Evolutionary conservation across 2,113 vertebrate genomes (phyloP), one percentile per base, ranked within the genome.

Genomic region (Ranitomeya imitator): DNA sequence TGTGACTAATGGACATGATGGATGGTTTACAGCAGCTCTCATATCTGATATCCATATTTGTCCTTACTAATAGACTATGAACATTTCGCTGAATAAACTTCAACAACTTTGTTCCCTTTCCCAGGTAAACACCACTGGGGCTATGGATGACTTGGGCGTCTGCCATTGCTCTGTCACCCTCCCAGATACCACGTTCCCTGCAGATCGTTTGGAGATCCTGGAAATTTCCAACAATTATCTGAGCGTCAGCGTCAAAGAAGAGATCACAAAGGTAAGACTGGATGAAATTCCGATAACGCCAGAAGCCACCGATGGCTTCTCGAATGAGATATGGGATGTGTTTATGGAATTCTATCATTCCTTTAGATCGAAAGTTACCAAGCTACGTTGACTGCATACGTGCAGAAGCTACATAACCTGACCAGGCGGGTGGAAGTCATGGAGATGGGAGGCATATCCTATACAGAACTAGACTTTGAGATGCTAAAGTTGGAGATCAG

Each of bases 361-460:
- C 55, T 51, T 21, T 21, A 89, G 87, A 79, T 89, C 45, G 23
- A 78, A 79, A 79, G 61, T 51, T 89, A 89, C 45, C 59, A 89
- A 55, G 71, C 26, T 23, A 51, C 87, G 16, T 55, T 89, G 73
- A 85, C 60, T 51, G 87, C 12, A 21, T 85, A 78, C 52, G 0
- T 79, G 51, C 60, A 95, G 89, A 95, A 90, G 87, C 94, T 97
- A 9, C 9, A 71, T 16, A 95, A 96, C 87, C 71, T 99, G 86
- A 97, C 96, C 13, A 67, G 89, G 65, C 91, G 89, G 89, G 89
- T 97, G 65, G 92, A 96, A 85, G 60, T 90, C 67, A 95, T 97
- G 91, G 97, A 98, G 91, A 71, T 79, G 8, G 91, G 92, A 19
- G 89, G 92, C 0, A 37, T 96, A 79, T 91, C 77, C 19, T 94